phyloP scores from a whole-genome alignment of 2,888 invertebrate species.

The Amblyjoppa proteus region DNA sequence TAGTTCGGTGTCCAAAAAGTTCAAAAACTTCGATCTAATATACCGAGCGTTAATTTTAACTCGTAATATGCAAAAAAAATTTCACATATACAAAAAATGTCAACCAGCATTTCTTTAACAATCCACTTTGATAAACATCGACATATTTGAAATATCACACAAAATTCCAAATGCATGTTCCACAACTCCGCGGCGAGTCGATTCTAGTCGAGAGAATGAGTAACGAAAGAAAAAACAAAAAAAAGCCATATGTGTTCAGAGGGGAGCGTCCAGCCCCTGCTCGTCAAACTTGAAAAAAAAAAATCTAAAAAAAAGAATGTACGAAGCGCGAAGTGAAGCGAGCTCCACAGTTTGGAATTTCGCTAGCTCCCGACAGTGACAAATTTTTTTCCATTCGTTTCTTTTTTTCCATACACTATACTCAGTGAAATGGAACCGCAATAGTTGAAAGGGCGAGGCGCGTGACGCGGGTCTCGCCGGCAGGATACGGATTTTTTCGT shows the following conservation, averaged over 20 bases:
- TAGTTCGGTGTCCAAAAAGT: neutral
- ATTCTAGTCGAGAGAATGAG: constrained; percentile 21
- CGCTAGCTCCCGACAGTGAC: constrained; percentile 45
- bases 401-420: neutral
- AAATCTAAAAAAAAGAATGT: neutral
- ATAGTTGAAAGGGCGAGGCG: constrained; percentile 30
- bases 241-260: constrained; percentile 36
- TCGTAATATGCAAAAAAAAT: neutral
- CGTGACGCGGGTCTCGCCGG: constrained; percentile 30
- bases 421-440: constrained; percentile 8
- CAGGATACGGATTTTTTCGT: constrained; percentile 31
- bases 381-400: constrained; percentile 33
- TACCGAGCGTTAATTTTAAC: neutral
- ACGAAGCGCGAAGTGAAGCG: constrained; percentile 35
- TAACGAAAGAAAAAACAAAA: constrained; percentile 13
- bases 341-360: constrained; percentile 44
- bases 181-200: constrained; percentile 19
- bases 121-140: neutral
- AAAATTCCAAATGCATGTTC: constrained; percentile 16
- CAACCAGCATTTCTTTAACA: neutral
- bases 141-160: neutral
- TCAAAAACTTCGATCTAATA: neutral
- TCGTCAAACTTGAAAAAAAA: constrained; percentile 35
- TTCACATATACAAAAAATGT: neutral
- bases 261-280: neutral